Evolutionary conservation across 1,140 invertebrate species (phyloP).

Genomic region (Zaprionus davidi): DNA sequence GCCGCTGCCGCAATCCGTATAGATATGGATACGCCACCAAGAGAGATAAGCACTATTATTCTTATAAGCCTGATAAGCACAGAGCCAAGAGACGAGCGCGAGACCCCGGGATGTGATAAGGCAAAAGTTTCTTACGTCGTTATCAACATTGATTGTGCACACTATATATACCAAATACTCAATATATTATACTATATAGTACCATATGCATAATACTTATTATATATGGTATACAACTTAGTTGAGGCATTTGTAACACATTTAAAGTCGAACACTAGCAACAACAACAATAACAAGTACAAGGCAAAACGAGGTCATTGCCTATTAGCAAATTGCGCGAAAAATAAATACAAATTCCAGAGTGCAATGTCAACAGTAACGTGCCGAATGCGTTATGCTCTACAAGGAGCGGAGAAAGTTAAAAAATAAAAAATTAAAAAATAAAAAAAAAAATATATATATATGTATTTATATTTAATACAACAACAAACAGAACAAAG

Average conservation of each 20-base stretch:
- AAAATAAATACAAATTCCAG: conserved; percentile 43
- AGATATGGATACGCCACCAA: conserved; percentile 60
- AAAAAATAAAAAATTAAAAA: neutral
- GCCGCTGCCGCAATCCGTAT: conserved; percentile 43
- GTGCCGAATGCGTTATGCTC: conserved; percentile 39
- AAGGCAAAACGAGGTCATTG: conserved; percentile 70
- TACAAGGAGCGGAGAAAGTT: neutral
- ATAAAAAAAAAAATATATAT: no score
- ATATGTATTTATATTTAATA: no score
- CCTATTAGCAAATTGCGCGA: conserved; percentile 59
- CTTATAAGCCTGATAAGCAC: conserved; percentile 3
- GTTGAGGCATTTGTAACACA: conserved; percentile 50
- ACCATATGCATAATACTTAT: conserved; percentile 12
- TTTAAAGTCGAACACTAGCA: conserved; percentile 37
- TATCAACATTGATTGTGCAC: conserved; percentile 57
- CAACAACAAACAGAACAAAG: neutral
- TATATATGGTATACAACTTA: conserved; percentile 18
- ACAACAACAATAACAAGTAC: conserved; percentile 45
- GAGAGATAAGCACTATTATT: conserved; percentile 10
- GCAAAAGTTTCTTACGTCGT: conserved; percentile 17
- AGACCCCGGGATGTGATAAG: conserved; percentile 16
- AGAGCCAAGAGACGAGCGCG: conserved; percentile 15
- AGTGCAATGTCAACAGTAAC: conserved; percentile 2
- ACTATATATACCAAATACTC: conserved; percentile 35
- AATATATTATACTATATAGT: conserved; percentile 21